phyloP scores from a whole-genome alignment of 2,113 vertebrate genomes.

The Ceyx melanurus region DNA sequence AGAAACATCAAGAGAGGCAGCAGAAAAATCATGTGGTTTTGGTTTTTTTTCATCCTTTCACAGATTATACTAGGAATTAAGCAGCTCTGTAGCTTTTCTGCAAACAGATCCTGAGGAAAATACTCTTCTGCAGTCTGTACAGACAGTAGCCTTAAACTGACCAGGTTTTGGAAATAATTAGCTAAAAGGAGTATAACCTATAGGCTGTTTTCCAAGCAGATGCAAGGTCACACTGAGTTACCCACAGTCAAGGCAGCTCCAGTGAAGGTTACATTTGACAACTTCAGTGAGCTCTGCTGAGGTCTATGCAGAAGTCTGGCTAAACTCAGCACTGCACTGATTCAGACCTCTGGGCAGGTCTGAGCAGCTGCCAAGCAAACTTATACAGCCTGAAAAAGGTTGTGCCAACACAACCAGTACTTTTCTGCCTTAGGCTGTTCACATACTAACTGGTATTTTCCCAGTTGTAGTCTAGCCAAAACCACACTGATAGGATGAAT shows the following conservation, averaged over 20 bases:
- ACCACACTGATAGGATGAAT: neutral
- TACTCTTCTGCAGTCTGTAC: neutral
- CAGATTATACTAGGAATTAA: neutral
- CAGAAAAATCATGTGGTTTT: neutral
- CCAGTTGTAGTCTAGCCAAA: neutral
- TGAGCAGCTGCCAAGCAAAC: neutral
- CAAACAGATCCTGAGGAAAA: neutral
- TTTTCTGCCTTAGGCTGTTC: neutral
- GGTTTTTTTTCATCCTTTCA: neutral
- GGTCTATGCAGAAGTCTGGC: rapidly evolving
- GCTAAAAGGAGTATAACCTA: neutral
- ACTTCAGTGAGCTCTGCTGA: neutral
- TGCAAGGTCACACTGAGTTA: neutral
- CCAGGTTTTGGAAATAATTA: neutral
- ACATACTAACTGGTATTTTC: neutral
- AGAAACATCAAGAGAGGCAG: neutral
- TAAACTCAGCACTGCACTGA: neutral
- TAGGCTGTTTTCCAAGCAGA: neutral
- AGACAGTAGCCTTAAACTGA: neutral
- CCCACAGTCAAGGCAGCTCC: neutral
- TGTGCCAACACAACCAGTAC: neutral
- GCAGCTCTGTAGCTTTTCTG: neutral
- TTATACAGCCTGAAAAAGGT: neutral
- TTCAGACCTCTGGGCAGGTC: neutral
- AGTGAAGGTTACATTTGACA: neutral